These are phyloP conservation scores for Melolontha melolontha DNA, from an alignment of 2,888 invertebrate species.

Conservation along the genomic window DNA sequence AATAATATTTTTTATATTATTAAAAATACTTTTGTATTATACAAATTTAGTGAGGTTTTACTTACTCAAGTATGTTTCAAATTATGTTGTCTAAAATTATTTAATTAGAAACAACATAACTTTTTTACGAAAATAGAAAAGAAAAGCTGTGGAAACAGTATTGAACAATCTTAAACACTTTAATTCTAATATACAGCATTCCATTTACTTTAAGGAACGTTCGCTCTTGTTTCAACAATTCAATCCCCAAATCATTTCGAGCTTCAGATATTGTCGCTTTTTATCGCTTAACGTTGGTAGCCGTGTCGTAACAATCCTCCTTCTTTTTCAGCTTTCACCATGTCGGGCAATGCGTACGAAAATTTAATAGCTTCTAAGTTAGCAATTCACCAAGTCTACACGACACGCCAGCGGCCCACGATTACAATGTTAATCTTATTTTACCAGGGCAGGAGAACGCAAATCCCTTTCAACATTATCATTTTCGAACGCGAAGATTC, in stretches of 20 bases:
- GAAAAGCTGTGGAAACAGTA: too few species aligned
- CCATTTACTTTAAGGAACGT: neutral
- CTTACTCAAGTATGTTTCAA: too few species aligned
- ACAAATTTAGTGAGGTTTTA: too few species aligned
- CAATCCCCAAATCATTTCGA: slow-evolving; percentile 13
- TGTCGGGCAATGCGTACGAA: neutral
- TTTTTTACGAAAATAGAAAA: too few species aligned
- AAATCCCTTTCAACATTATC: neutral
- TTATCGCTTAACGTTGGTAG: neutral
- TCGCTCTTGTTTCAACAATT: neutral
- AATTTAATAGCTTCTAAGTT: slow-evolving; percentile 12
- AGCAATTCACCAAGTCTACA: slow-evolving; percentile 7
- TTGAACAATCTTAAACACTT: too few species aligned
- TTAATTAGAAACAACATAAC: too few species aligned
- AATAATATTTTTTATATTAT: too few species aligned
- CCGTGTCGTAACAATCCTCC: neutral
- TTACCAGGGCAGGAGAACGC: slow-evolving; percentile 3
- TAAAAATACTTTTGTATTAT: too few species aligned
- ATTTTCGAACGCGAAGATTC: too few species aligned
- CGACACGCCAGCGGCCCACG: neutral
- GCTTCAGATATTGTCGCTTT: neutral
- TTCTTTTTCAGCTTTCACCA: neutral
- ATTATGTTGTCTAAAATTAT: too few species aligned
- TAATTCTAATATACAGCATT: too few species aligned
- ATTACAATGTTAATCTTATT: slow-evolving; percentile 18